These are phyloP conservation scores for Ceratina australensis DNA, from an alignment of 1,140 invertebrate genomes.

Conservation along the genomic window DNA sequence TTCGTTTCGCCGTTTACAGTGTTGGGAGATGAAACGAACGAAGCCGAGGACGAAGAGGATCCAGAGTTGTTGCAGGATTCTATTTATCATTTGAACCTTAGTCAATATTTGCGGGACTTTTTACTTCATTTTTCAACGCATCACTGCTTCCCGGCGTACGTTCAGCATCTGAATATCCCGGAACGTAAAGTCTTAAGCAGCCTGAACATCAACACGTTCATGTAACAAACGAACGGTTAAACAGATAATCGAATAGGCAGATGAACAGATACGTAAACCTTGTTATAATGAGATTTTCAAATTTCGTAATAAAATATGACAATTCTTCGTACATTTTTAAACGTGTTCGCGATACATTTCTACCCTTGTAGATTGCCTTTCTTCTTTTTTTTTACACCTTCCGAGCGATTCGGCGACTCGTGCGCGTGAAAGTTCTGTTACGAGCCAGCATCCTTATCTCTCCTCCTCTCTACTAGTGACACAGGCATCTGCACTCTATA, in stretches of 20 bases:
- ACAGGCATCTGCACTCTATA: background rate
- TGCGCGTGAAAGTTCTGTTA: background rate
- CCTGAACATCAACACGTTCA: slow-evolving; percentile 69
- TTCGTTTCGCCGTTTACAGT: slow-evolving; percentile 53
- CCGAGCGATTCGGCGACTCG: background rate
- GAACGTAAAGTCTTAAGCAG: slow-evolving; percentile 78
- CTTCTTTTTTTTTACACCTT: background rate
- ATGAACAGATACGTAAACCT: slow-evolving; percentile 24
- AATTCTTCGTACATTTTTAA: slow-evolving; percentile 22
- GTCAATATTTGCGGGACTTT: slow-evolving; percentile 83
- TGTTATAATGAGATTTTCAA: slow-evolving; percentile 42
- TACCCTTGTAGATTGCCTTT: background rate
- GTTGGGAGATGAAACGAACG: slow-evolving; percentile 58
- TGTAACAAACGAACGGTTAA: slow-evolving; percentile 48
- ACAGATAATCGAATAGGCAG: slow-evolving; percentile 4
- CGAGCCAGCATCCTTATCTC: no score
- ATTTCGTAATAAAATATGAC: slow-evolving; percentile 59
- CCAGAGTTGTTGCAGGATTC: slow-evolving; percentile 82
- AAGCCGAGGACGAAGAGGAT: slow-evolving; percentile 77
- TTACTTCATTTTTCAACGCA: slow-evolving; percentile 82
- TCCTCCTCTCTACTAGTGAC: background rate
- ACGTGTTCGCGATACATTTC: background rate
- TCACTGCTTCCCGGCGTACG: slow-evolving; percentile 81
- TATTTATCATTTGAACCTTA: slow-evolving; percentile 82
- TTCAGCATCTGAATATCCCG: slow-evolving; percentile 80